Conservation (phyloP, 2,797 vertebrate species). For the Toxotes lorentzi region DNA sequence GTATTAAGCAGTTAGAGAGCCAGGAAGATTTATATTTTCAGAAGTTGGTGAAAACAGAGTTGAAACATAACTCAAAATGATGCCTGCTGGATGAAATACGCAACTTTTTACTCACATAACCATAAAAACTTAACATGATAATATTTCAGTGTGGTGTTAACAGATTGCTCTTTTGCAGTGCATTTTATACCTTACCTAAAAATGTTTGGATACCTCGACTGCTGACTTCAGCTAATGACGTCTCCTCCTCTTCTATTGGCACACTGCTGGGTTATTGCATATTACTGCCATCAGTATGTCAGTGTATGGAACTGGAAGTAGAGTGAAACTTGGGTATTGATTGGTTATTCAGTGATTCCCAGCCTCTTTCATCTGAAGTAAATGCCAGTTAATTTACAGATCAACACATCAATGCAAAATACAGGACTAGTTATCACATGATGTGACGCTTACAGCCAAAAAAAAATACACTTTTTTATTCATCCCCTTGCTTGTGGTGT, state of each 20-base stretch:
- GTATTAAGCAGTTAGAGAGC: neutral
- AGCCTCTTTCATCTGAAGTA: neutral
- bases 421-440: neutral
- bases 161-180: neutral
- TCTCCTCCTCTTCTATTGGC: neutral
- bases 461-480: neutral
- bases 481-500: neutral
- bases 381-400: neutral
- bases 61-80: conserved; percentile 5
- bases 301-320: conserved; percentile 1
- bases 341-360: neutral
- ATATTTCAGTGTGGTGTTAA: neutral
- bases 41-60: neutral
- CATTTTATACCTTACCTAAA: neutral
- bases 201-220: neutral
- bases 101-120: too few relatives aligned
- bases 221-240: neutral
- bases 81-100: neutral
- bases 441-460: neutral
- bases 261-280: neutral
- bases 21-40: neutral
- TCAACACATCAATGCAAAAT: neutral
- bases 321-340: neutral
- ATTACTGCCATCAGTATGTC: neutral
- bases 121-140: neutral